These are phyloP conservation scores for Synergus laeviventris DNA, from an alignment of 2,888 invertebrate species.

Conservation along the genomic window DNA sequence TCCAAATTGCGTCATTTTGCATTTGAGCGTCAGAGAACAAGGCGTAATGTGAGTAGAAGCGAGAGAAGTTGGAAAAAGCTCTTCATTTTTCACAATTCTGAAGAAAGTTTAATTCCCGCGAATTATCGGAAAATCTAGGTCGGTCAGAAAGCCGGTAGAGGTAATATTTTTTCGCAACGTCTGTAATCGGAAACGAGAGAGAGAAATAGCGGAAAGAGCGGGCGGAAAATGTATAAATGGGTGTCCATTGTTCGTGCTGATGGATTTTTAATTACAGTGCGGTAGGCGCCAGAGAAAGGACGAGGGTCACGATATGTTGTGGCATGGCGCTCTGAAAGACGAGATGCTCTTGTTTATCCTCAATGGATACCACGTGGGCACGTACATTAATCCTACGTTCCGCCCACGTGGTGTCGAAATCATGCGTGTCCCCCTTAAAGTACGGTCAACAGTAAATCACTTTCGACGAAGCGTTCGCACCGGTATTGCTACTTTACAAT, in stretches of 20 bases:
- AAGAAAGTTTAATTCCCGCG: neutral
- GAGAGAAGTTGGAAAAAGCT: neutral
- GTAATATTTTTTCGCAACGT: neutral
- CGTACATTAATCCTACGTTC: conserved; percentile 38
- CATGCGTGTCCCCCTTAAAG: conserved; percentile 36
- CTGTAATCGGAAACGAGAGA: conserved; percentile 12
- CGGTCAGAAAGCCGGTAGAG: conserved; percentile 2
- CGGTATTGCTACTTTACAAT: conserved; percentile 2
- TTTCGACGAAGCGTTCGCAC: conserved; percentile 32
- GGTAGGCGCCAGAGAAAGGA: conserved; percentile 32
- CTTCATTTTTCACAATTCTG: neutral
- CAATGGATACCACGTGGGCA: conserved; percentile 30
- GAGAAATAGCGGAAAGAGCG: neutral
- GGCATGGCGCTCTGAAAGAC: neutral
- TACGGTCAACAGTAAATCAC: conserved; percentile 31
- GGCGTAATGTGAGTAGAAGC: no score
- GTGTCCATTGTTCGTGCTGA: conserved; percentile 7
- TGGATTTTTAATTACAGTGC: conserved; percentile 33
- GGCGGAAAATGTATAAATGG: conserved; percentile 27
- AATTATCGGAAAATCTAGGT: conserved; percentile 15
- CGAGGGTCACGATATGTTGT: conserved; percentile 20
- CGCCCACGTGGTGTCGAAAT: conserved; percentile 35
- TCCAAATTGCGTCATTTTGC: neutral
- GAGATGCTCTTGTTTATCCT: conserved; percentile 38
- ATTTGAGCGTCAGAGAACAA: neutral